These are phyloP conservation scores for Clytia hemisphaerica DNA, from an alignment of 30 jellyfish, hydroid and myxozoan genomes.

Conservation along the genomic window DNA sequence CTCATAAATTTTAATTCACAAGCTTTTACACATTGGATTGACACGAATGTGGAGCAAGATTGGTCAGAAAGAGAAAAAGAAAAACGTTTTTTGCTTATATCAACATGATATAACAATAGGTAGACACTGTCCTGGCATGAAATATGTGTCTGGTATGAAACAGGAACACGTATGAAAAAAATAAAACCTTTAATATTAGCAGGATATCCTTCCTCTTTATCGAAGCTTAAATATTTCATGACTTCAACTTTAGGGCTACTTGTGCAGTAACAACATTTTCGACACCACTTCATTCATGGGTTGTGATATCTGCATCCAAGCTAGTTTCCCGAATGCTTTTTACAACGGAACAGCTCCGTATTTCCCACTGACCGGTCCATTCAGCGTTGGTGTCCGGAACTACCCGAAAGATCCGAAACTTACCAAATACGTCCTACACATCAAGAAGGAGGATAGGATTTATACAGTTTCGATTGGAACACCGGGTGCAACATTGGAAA, in stretches of 20 bases:
- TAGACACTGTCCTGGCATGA: too few relatives aligned
- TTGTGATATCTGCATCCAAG: slow-evolving; percentile 52
- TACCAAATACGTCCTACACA: slow-evolving; percentile 23
- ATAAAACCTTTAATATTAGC: too few relatives aligned
- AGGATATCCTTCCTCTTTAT: too few relatives aligned
- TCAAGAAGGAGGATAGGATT: slow-evolving; percentile 47
- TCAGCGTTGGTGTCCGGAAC: slow-evolving; percentile 43
- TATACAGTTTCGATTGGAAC: slow-evolving; percentile 54
- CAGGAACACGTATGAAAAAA: too few relatives aligned
- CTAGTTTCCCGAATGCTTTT: slow-evolving; percentile 76
- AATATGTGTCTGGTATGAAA: background rate
- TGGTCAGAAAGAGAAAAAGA: too few relatives aligned
- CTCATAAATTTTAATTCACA: too few relatives aligned
- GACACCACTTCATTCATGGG: slow-evolving; percentile 57
- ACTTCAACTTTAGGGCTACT: slow-evolving; percentile 32
- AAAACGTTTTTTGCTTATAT: too few relatives aligned
- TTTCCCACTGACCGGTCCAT: slow-evolving; percentile 96
- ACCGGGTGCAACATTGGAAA: slow-evolving; percentile 58
- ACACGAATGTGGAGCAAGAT: too few relatives aligned
- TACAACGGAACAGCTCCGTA: slow-evolving; percentile 67
- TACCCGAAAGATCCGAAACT: slow-evolving; percentile 55
- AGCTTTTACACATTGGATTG: too few relatives aligned
- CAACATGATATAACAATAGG: too few relatives aligned
- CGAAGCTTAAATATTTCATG: too few relatives aligned
- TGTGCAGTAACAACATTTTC: slow-evolving; percentile 61